Base-by-base conservation (phyloP, 1,140 invertebrate species). In the Bombus balteatus region DNA sequence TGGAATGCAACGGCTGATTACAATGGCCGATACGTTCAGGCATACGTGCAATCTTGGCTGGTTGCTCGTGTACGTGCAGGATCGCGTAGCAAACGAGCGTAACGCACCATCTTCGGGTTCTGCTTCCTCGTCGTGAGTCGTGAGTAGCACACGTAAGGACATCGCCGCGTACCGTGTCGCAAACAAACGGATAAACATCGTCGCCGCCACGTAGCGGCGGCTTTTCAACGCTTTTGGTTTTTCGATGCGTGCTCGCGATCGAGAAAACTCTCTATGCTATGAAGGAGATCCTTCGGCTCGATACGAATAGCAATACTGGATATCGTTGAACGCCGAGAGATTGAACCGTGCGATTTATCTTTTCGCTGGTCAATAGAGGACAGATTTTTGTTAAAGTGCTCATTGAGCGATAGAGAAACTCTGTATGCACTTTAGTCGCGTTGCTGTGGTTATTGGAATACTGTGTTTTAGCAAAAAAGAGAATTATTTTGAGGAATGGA, bases 1-100 rank as follows among this genome's bases (percentile, higher is more conserved):
- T 86, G 88, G 79, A 65, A 85, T 70, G 74, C 74, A 47, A 88
- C 65, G 73, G 62, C 53, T 74, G 88, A 89, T 88, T 81, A 88
- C 87, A 89, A 89, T 88, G 62, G 83, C 65, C 75, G 84, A 89
- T 88, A 78, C 65, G 76, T 85, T 80, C 62, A 41, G 25, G 66
- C 43, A 80, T 80, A 85, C 83, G 66, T 68, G 81, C 72, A n/a
- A 75, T 75, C 57, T 37, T 6, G 53, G 34, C 22, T 72, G 66
- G 3, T 18, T 15, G n/a, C 3, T 32, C 57, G 73, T 15, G 37
- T 87, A 83, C 74, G 79, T 83, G 87, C 85, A 70, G 74, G 71
- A 74, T 84, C 75, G 87, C 86, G 75, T 79, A 39, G 81, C 71
- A 32, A 73, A 72, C 66, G 85, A 87, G 72, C 72, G 72, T 70